phyloP scores from a whole-genome alignment of 1,140 invertebrate species.

The Heliconius nattereri region DNA sequence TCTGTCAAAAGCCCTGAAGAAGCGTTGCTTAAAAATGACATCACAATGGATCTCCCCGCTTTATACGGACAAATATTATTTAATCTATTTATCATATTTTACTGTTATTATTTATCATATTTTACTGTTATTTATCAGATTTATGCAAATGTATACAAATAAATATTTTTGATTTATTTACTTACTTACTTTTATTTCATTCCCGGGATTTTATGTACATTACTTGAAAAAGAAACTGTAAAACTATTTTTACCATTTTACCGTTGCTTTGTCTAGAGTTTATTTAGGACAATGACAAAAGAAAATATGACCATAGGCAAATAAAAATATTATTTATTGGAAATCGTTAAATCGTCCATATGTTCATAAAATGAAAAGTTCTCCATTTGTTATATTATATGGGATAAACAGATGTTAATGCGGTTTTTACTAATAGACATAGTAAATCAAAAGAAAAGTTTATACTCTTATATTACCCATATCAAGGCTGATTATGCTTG shows the following conservation, averaged over 20 bases:
- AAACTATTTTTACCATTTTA: background rate
- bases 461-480: too few relatives aligned
- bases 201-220: background rate
- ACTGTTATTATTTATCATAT: slow-evolving; percentile 14
- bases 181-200: background rate
- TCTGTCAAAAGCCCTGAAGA: slow-evolving; percentile 64
- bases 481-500: too few relatives aligned
- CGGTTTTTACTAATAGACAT: too few relatives aligned
- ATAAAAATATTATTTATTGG: too few relatives aligned
- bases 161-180: slow-evolving; percentile 29
- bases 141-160: slow-evolving; percentile 26
- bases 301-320: too few relatives aligned
- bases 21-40: background rate
- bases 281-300: too few relatives aligned
- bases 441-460: too few relatives aligned
- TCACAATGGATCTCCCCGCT: slow-evolving; percentile 6
- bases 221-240: too few relatives aligned
- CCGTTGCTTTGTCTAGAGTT: background rate
- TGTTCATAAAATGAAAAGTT: too few relatives aligned
- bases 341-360: too few relatives aligned
- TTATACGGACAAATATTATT: slow-evolving; percentile 14
- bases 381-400: too few relatives aligned
- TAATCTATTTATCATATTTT: background rate
- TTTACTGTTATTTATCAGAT: slow-evolving; percentile 24
- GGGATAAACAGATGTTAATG: too few relatives aligned